These are phyloP conservation scores for Acromyrmex echinatior DNA, from an alignment of 1,140 invertebrate species.

Conservation along the genomic window DNA sequence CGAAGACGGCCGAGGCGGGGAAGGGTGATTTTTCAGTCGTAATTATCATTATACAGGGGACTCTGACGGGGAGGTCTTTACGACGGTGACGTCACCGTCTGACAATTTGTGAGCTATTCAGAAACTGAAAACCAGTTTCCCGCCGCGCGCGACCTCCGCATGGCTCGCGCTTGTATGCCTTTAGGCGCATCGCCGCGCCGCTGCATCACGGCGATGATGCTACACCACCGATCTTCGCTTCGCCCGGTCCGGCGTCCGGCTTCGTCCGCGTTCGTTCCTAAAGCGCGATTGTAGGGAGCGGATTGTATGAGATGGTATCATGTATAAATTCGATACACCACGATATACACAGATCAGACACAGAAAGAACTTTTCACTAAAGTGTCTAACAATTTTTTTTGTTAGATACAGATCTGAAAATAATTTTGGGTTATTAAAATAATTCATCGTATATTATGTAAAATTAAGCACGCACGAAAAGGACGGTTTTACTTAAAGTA, in stretches of 20 bases:
- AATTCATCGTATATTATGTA: no score
- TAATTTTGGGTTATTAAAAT: no score
- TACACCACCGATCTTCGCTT: slow-evolving; percentile 10
- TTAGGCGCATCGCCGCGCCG: slow-evolving; percentile 54
- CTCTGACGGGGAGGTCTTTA: slow-evolving; percentile 54
- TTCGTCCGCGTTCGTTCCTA: neutral
- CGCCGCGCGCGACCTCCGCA: slow-evolving; percentile 64
- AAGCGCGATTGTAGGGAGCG: slow-evolving; percentile 29
- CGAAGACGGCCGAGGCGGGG: neutral
- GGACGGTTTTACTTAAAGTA: no score
- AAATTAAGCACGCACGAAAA: no score
- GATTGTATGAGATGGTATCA: slow-evolving; percentile 35
- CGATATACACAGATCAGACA: no score
- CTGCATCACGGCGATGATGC: neutral
- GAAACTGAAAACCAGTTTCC: slow-evolving; percentile 82
- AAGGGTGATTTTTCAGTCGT: slow-evolving; percentile 72
- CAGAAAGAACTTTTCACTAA: no score
- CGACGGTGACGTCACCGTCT: slow-evolving; percentile 81
- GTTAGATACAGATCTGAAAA: no score
- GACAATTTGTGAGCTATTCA: slow-evolving; percentile 79
- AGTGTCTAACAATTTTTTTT: no score
- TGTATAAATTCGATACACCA: slow-evolving; percentile 47
- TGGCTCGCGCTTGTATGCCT: slow-evolving; percentile 42
- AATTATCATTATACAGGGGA: slow-evolving; percentile 54
- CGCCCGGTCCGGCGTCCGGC: neutral